A percentile compares a stretch with the other conserved stretches of the same genome.
phyloP scores from a whole-genome alignment of 2,113 vertebrate genomes.

The Zapus hudsonius region DNA sequence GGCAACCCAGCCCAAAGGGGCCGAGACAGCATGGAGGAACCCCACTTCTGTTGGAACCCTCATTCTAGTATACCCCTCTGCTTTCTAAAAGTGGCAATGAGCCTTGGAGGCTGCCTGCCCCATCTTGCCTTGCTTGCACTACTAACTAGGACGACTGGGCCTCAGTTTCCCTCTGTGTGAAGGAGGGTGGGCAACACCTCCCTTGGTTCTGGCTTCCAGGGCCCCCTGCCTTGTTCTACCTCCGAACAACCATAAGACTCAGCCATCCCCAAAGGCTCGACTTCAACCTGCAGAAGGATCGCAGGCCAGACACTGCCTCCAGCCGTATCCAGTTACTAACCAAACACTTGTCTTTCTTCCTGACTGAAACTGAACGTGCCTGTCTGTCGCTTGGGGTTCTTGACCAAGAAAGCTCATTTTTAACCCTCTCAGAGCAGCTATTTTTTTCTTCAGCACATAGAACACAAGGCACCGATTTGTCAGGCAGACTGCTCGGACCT shows the following conservation, averaged over 20 bases:
- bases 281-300: constrained; percentile 74
- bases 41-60: neutral
- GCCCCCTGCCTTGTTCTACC: constrained; percentile 51
- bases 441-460: neutral
- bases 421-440: constrained; percentile 78
- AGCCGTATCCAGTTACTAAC: constrained; percentile 93
- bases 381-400: constrained; percentile 82
- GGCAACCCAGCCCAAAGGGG: neutral
- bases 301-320: constrained; percentile 76
- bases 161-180: neutral
- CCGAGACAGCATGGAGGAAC: neutral
- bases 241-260: constrained; percentile 73
- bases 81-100: neutral
- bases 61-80: rapidly evolving
- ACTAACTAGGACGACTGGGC: neutral
- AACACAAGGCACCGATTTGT: neutral
- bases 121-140: neutral
- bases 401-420: constrained; percentile 68
- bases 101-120: neutral
- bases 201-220: neutral
- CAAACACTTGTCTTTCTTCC: constrained; percentile 88
- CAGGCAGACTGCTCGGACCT: constrained; percentile 1
- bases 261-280: constrained; percentile 73
- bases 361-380: constrained; percentile 84
- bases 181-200: neutral